A percentile compares a stretch with the other conserved stretches of the same genome.
Conservation (phyloP, 2,888 invertebrate species). For the Synanthedon vespiformis region DNA sequence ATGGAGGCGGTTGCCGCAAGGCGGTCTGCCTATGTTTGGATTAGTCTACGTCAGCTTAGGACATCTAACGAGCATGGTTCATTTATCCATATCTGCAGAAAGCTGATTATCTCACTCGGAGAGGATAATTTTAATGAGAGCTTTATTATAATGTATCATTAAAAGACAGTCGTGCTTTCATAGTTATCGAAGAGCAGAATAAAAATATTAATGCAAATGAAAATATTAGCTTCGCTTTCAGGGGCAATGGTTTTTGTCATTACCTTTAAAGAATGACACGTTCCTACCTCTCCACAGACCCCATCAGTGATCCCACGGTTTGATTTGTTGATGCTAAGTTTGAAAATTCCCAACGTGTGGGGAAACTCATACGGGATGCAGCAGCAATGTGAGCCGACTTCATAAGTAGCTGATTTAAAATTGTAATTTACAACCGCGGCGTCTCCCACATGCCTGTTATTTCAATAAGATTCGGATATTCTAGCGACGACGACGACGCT, state of each 20-base stretch:
- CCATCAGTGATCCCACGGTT: constrained; percentile 11
- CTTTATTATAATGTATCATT: no score
- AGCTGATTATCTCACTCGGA: background rate
- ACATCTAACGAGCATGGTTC: background rate
- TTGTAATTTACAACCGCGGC: constrained; percentile 32
- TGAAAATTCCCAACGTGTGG: constrained; percentile 19
- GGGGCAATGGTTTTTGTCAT: background rate
- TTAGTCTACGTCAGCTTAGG: constrained; percentile 7
- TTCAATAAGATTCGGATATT: background rate
- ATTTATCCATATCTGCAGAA: background rate
- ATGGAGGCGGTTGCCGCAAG: constrained; percentile 15
- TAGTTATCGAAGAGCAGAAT: no score
- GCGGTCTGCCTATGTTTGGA: constrained; percentile 20
- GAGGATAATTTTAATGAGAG: no score
- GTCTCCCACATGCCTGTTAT: constrained; percentile 7
- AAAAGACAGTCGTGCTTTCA: no score
- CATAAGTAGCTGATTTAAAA: constrained; percentile 39
- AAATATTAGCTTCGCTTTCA: background rate
- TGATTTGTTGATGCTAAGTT: constrained; percentile 16
- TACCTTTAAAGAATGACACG: no score
- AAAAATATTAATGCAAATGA: background rate
- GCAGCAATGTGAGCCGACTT: constrained; percentile 28
- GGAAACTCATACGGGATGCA: constrained; percentile 30
- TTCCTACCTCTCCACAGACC: background rate
- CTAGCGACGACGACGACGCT: background rate